Conservation (phyloP, 2,113 vertebrate genomes). For the Syngnathoides biaculeatus region DNA sequence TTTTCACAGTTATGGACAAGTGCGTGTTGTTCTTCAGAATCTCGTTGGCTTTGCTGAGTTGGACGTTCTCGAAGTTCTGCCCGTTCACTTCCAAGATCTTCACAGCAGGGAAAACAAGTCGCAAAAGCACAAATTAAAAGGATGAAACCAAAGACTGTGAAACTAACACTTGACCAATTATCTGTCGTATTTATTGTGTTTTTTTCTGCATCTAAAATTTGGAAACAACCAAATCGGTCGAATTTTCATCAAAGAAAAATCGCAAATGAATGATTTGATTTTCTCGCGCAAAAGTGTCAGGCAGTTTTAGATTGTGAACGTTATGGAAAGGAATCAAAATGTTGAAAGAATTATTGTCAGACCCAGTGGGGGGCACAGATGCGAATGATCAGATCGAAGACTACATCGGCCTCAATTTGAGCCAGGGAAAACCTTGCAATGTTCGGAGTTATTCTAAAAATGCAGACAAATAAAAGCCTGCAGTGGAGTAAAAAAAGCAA, state of each 20-base stretch:
- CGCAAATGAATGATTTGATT: neutral
- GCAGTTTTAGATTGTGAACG: neutral
- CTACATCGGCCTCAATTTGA: too few relatives aligned
- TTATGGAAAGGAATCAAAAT: neutral
- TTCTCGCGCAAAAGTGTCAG: neutral
- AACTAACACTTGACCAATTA: neutral
- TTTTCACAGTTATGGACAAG: conserved; percentile 99
- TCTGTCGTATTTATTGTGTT: neutral
- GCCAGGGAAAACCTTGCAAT: too few relatives aligned
- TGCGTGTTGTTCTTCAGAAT: conserved; percentile 99
- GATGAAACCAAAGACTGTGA: neutral
- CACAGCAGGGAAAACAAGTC: conserved; percentile 30
- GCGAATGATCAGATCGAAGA: too few relatives aligned
- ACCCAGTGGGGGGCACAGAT: too few relatives aligned
- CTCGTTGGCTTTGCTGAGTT: conserved; percentile 95
- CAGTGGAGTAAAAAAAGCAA: too few relatives aligned
- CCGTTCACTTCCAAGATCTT: conserved; percentile 98
- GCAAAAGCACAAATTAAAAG: neutral
- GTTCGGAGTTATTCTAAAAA: too few relatives aligned
- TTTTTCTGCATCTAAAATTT: neutral
- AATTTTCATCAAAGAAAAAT: neutral
- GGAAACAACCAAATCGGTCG: neutral
- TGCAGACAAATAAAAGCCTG: too few relatives aligned
- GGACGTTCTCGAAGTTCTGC: conserved; percentile 98
- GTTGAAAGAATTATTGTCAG: neutral